These are phyloP conservation scores for Yponomeuta sedellus DNA, from an alignment of 2,888 invertebrate genomes.

Conservation along the genomic window DNA sequence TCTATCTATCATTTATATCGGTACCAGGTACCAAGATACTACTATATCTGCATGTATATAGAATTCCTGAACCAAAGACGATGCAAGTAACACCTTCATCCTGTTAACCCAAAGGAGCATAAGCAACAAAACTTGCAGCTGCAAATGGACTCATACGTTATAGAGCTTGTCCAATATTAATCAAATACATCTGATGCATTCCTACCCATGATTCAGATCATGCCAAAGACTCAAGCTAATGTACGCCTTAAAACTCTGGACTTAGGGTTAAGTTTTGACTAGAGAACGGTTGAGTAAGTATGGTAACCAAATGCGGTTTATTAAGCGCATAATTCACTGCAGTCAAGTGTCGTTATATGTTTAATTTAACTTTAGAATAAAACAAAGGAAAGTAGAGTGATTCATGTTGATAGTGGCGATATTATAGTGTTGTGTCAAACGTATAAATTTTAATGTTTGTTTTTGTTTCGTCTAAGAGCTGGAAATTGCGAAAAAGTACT, in stretches of 20 bases:
- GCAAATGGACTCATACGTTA: conserved; percentile 51
- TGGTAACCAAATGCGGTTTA: conserved; percentile 10
- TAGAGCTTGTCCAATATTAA: conserved; percentile 46
- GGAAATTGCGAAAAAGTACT: neutral
- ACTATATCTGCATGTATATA: neutral
- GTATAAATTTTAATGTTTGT: neutral
- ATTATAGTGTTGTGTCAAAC: neutral
- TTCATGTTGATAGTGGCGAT: conserved; percentile 1
- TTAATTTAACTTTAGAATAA: conserved; percentile 15
- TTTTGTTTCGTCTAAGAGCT: no score
- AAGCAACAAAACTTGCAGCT: conserved; percentile 16
- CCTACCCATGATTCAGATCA: conserved; percentile 13
- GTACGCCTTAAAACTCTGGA: neutral
- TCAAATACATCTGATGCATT: conserved; percentile 36
- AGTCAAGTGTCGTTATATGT: conserved; percentile 16
- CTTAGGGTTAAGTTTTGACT: neutral
- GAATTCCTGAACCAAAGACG: neutral
- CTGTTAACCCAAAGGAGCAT: neutral
- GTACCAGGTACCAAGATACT: neutral
- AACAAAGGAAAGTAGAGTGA: conserved; percentile 3
- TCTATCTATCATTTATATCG: no score
- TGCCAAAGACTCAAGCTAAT: neutral
- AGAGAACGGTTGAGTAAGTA: neutral
- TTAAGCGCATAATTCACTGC: conserved; percentile 15
- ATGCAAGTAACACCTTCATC: neutral